Percentiles rank a stretch among this genome's conserved stretches.
Conservation (phyloP, 1,140 invertebrate species). For the Drosophila auraria region DNA sequence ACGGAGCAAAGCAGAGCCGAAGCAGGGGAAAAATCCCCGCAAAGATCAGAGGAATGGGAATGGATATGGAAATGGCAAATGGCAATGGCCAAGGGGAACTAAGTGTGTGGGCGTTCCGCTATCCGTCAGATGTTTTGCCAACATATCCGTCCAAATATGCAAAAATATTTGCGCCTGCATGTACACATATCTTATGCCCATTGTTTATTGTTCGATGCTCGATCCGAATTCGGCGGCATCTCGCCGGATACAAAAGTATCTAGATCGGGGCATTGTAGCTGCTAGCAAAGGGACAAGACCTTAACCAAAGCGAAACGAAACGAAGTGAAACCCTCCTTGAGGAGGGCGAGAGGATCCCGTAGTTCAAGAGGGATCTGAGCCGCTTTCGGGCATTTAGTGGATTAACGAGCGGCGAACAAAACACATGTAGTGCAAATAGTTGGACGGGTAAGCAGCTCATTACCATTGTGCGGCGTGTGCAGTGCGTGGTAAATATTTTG, state of each 20-base stretch:
- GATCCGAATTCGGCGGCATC: slow-evolving; percentile 29
- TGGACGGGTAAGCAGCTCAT: slow-evolving; percentile 71
- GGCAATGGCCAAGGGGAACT: not conserved
- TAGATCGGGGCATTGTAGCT: slow-evolving; percentile 52
- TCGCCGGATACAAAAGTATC: slow-evolving; percentile 44
- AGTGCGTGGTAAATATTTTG: slow-evolving; percentile 84
- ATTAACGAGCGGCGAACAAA: slow-evolving; percentile 72
- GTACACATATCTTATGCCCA: not conserved
- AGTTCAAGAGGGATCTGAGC: slow-evolving; percentile 49
- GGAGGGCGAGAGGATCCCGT: slow-evolving; percentile 8
- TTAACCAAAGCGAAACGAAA: slow-evolving; percentile 17
- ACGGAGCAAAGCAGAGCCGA: not conserved
- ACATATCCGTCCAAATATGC: slow-evolving; percentile 57
- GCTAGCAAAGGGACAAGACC: slow-evolving; percentile 45
- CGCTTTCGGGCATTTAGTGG: slow-evolving; percentile 81
- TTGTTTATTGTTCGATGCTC: slow-evolving; percentile 17
- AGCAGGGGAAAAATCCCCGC: not conserved
- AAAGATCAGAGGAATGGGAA: slow-evolving; percentile 3
- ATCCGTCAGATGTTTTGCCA: slow-evolving; percentile 69
- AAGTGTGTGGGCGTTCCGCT: slow-evolving; percentile 29
- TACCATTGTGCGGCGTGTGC: slow-evolving; percentile 78
- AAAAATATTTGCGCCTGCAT: slow-evolving; percentile 49
- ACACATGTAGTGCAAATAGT: slow-evolving; percentile 56
- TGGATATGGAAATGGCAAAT: slow-evolving; percentile 2
- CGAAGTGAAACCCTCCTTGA: slow-evolving; percentile 26